Evolutionary conservation across 2,888 invertebrate genomes (phyloP).

Genomic region (Limnephilus rhombicus): DNA sequence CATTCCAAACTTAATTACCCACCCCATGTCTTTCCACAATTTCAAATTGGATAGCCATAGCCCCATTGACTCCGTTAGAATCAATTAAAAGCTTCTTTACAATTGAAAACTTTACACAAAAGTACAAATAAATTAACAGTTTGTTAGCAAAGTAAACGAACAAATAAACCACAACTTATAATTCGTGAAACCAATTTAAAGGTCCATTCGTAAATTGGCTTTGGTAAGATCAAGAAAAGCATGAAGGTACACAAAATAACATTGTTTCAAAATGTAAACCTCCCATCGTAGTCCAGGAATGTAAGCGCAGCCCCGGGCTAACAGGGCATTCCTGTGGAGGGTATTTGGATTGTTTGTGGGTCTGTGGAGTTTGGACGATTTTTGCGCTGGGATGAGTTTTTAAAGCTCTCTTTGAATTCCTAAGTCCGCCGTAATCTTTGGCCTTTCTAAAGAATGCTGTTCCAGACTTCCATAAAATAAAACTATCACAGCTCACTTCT

Average conservation of each 20-base stretch:
- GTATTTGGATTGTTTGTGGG: not conserved
- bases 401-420: not conserved
- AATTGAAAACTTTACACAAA: not conserved
- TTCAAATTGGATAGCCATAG: not conserved
- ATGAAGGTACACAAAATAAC: not conserved
- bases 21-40: too few species aligned
- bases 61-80: not conserved
- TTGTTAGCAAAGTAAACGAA: not conserved
- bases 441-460: not conserved
- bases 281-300: not conserved
- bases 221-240: not conserved
- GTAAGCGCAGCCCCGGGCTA: not conserved
- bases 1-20: too few species aligned
- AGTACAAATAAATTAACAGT: not conserved
- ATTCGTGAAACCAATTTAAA: not conserved
- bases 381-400: not conserved
- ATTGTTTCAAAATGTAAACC: not conserved
- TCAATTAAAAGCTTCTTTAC: not conserved
- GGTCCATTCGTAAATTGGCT: not conserved
- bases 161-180: not conserved
- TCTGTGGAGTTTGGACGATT: constrained; percentile 2
- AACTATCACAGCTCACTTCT: not conserved
- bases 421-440: not conserved
- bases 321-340: constrained; percentile 31
- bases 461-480: not conserved